Percentiles rank a stretch among this genome's conserved stretches.
Evolutionary conservation across 2,797 vertebrate genomes (phyloP).

Genomic region (Eptatretus atami): DNA sequence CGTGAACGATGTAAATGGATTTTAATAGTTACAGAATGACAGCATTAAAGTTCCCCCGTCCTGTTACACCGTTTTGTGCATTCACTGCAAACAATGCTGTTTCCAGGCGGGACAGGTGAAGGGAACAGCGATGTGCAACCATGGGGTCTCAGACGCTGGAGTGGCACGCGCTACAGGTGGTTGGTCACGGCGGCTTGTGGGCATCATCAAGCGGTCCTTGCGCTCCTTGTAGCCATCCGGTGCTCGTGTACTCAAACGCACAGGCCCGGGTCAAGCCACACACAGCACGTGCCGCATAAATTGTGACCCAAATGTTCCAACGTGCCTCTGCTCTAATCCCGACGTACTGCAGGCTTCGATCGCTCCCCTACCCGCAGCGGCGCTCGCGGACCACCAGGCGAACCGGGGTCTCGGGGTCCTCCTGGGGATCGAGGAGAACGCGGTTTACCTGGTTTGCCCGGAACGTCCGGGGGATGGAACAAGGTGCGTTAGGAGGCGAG

Average conservation of each 20-base stretch:
- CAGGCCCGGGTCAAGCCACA: constrained; percentile 59
- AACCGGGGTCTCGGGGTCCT: constrained; percentile 53
- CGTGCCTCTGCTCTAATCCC: constrained; percentile 20
- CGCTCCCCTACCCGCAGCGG: constrained; percentile 52
- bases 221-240: constrained; percentile 67
- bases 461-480: constrained; percentile 27
- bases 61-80: too few relatives aligned
- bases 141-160: too few relatives aligned
- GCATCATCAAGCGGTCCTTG: constrained; percentile 71
- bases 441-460: constrained; percentile 34
- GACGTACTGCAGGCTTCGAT: constrained; percentile 37
- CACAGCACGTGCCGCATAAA: constrained; percentile 84
- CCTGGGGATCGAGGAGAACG: constrained; percentile 38
- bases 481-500: constrained; percentile 16
- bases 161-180: constrained; percentile 20
- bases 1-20: too few relatives aligned
- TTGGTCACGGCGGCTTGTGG: constrained; percentile 58
- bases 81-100: too few relatives aligned
- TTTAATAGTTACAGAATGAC: too few relatives aligned
- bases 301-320: constrained; percentile 50
- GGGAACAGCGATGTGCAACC: too few relatives aligned
- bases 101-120: too few relatives aligned
- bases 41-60: too few relatives aligned
- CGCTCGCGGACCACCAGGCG: constrained; percentile 51
- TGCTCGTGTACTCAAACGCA: constrained; percentile 70